Percentiles rank a stretch among this genome's conserved stretches.
Conservation (phyloP, 2,113 vertebrate species). For the Zosterops japonicus region DNA sequence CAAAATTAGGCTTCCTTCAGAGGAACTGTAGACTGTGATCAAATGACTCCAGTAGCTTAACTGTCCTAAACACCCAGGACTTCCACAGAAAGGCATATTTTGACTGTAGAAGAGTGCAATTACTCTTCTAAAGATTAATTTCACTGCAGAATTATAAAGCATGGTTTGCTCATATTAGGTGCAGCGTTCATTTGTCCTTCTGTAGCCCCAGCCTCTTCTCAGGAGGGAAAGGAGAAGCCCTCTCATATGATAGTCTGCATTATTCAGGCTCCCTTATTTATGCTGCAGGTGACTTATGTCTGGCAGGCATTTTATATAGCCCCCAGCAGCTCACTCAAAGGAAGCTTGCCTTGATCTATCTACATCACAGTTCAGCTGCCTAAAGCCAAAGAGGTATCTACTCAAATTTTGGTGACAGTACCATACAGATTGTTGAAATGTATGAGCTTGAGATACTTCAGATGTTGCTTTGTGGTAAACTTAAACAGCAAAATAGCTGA, state of each 20-base stretch:
- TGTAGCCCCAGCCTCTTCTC: neutral
- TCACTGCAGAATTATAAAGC: neutral
- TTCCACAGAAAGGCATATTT: neutral
- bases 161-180: neutral
- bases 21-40: neutral
- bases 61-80: neutral
- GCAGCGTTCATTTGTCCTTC: neutral
- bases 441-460: neutral
- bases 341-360: neutral
- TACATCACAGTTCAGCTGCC: neutral
- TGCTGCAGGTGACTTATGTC: neutral
- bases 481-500: neutral
- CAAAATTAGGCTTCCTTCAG: neutral
- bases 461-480: neutral
- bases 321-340: neutral
- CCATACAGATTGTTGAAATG: neutral
- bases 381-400: neutral
- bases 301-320: neutral
- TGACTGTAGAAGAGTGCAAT: neutral
- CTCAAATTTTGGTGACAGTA: neutral
- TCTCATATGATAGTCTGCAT: neutral
- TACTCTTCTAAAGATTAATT: neutral
- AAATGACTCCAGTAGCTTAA: neutral
- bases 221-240: neutral
- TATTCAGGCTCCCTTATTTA: neutral